Percentiles rank a stretch among this genome's conserved stretches.
Evolutionary conservation across 2,888 invertebrate species (phyloP).

Genomic region (Exocentrus adspersus): DNA sequence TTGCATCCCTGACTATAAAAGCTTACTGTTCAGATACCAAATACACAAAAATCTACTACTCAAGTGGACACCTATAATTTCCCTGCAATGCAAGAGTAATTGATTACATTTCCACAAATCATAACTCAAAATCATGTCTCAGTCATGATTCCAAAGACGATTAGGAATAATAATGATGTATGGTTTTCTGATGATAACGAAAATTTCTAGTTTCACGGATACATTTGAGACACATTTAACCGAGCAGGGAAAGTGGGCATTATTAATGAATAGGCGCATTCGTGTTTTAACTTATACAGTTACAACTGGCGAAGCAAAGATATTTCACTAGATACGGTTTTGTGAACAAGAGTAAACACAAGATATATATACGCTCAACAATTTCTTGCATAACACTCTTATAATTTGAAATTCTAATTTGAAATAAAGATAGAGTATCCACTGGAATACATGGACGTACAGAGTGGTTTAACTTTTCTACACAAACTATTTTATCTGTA

Average conservation of each 20-base stretch:
- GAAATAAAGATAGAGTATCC: not conserved
- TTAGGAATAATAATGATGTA: not conserved
- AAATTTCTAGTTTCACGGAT: slow-evolving; percentile 3
- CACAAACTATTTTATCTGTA: too few relatives aligned
- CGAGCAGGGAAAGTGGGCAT: not conserved
- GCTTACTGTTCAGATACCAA: too few relatives aligned
- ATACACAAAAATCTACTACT: too few relatives aligned
- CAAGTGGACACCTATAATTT: too few relatives aligned
- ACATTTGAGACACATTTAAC: not conserved
- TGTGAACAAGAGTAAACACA: not conserved
- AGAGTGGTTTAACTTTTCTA: too few relatives aligned
- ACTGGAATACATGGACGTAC: not conserved
- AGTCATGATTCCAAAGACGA: not conserved
- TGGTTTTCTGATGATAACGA: not conserved
- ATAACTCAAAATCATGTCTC: not conserved
- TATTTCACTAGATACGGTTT: not conserved
- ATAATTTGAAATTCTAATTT: slow-evolving; percentile 1
- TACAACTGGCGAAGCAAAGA: not conserved
- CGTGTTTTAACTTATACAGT: not conserved
- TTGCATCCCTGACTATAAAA: too few relatives aligned
- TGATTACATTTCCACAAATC: not conserved
- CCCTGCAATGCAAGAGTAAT: too few relatives aligned
- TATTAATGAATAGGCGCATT: not conserved
- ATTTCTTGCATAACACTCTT: not conserved
- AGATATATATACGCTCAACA: not conserved